A percentile compares a stretch with the other conserved stretches of the same genome.
Evolutionary conservation across 2,888 invertebrate genomes (phyloP).

Genomic region (Chorisops tibialis): DNA sequence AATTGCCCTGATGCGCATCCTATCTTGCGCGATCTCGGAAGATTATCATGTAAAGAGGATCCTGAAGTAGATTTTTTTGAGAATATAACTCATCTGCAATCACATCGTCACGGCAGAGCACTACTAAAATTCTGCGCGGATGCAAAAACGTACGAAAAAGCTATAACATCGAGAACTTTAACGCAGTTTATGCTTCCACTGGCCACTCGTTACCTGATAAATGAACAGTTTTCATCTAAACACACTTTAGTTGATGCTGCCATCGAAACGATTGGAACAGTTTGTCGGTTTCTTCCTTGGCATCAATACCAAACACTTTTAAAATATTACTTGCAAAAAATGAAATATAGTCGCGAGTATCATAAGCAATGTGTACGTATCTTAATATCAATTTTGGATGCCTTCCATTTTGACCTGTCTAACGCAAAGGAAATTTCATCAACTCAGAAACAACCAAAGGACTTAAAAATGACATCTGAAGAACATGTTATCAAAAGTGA

Average conservation of each 20-base stretch:
- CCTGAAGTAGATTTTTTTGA: constrained; percentile 91
- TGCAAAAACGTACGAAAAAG: constrained; percentile 59
- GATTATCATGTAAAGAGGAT: constrained; percentile 67
- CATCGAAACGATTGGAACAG: constrained; percentile 73
- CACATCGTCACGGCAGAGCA: constrained; percentile 81
- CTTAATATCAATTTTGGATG: constrained; percentile 75
- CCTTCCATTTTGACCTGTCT: constrained; percentile 81
- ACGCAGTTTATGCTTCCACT: constrained; percentile 84
- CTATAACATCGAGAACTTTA: constrained; percentile 67
- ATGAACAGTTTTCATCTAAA: constrained; percentile 70
- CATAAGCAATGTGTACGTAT: constrained; percentile 81
- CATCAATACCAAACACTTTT: constrained; percentile 80
- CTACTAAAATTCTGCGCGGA: constrained; percentile 70
- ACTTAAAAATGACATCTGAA: too few relatives aligned
- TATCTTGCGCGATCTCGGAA: constrained; percentile 67
- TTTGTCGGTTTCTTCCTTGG: constrained; percentile 82
- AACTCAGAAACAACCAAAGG: too few relatives aligned
- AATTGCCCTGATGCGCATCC: constrained; percentile 69
- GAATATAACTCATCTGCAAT: constrained; percentile 83
- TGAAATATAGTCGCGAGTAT: constrained; percentile 67
- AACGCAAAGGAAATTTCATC: neutral
- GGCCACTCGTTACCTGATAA: constrained; percentile 74
- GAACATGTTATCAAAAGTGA: too few relatives aligned
- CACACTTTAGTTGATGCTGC: constrained; percentile 81
- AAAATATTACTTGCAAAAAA: constrained; percentile 72